Evolutionary conservation across 2,113 vertebrate species (phyloP).

Genomic region (Lasiurus borealis): DNA sequence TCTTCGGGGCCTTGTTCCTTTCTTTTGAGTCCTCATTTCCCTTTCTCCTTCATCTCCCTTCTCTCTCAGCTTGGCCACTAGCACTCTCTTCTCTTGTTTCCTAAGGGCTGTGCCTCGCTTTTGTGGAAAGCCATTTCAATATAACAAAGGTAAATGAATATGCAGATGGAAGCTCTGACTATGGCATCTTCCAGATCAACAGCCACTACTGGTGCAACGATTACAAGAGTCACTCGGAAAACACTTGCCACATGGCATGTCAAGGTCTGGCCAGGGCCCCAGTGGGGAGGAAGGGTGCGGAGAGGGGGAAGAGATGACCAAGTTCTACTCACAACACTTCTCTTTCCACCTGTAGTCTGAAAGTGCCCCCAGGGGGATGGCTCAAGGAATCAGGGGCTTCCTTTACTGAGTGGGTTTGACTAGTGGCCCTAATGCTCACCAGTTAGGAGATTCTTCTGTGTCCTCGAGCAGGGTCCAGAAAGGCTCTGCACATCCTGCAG

Average conservation of each 20-base stretch:
- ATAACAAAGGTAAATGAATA: constrained; percentile 60
- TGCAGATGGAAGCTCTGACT: constrained; percentile 38
- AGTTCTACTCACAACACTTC: background rate
- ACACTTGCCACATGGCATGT: constrained; percentile 54
- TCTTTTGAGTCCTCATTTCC: background rate
- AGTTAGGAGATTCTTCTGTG: background rate
- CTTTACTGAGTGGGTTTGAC: background rate
- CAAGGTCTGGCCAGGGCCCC: constrained; percentile 48
- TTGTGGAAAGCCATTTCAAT: constrained; percentile 75
- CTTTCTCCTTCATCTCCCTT: too few species aligned
- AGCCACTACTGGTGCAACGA: constrained; percentile 81
- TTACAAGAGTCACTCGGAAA: background rate
- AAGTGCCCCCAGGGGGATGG: background rate
- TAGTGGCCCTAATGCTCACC: background rate
- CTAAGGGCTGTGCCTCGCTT: constrained; percentile 81
- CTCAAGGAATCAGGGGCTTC: background rate
- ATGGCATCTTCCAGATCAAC: constrained; percentile 82
- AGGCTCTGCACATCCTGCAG: background rate
- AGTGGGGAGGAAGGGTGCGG: background rate
- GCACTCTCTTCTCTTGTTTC: background rate
- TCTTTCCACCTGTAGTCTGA: background rate
- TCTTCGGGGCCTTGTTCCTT: background rate
- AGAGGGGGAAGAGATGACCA: background rate
- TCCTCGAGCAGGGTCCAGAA: background rate
- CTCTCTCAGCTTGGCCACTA: background rate